Percentiles rank a stretch among this genome's conserved stretches.
Evolutionary conservation across 2,113 vertebrate species (phyloP).

Genomic region (Seriola quinqueradiata): DNA sequence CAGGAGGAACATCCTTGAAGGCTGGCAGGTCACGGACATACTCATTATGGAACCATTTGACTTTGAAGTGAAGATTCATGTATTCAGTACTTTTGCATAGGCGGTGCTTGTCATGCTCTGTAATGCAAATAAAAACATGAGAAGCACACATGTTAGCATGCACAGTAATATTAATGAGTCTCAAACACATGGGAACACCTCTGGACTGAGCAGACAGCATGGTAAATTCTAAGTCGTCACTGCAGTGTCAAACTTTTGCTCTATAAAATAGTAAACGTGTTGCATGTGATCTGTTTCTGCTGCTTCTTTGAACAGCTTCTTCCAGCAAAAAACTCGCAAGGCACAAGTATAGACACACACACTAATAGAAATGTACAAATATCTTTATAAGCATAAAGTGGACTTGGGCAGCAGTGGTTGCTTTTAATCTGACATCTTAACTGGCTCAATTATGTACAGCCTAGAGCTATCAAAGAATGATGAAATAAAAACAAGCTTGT

Average conservation of each 20-base stretch:
- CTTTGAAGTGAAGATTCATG: slow-evolving; percentile 99
- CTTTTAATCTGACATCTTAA: slow-evolving; percentile 46
- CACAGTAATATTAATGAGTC: not conserved
- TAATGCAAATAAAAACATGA: slow-evolving; percentile 81
- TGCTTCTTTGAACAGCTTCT: slow-evolving; percentile 8
- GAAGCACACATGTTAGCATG: slow-evolving; percentile 38
- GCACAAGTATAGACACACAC: not conserved
- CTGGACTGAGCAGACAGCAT: not conserved
- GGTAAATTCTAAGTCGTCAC: not conserved
- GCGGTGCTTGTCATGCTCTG: slow-evolving; percentile 97
- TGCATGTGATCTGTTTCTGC: not conserved
- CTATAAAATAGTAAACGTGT: not conserved
- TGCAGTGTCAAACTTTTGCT: not conserved
- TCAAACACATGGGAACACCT: not conserved
- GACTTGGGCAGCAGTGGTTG: slow-evolving; percentile 10
- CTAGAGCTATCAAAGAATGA: slow-evolving; percentile 41
- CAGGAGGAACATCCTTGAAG: slow-evolving; percentile 92
- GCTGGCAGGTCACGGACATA: slow-evolving; percentile 94
- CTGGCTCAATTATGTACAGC: slow-evolving; percentile 28
- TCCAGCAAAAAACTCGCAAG: not conserved
- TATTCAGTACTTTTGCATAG: slow-evolving; percentile 99
- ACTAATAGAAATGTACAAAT: slow-evolving; percentile 14
- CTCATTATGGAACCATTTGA: slow-evolving; percentile 99
- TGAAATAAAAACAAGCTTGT: slow-evolving; percentile 22
- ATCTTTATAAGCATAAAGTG: slow-evolving; percentile 30